These are phyloP conservation scores for Alectoris magna DNA, from an alignment of 2,797 vertebrate species.

Conservation along the genomic window DNA sequence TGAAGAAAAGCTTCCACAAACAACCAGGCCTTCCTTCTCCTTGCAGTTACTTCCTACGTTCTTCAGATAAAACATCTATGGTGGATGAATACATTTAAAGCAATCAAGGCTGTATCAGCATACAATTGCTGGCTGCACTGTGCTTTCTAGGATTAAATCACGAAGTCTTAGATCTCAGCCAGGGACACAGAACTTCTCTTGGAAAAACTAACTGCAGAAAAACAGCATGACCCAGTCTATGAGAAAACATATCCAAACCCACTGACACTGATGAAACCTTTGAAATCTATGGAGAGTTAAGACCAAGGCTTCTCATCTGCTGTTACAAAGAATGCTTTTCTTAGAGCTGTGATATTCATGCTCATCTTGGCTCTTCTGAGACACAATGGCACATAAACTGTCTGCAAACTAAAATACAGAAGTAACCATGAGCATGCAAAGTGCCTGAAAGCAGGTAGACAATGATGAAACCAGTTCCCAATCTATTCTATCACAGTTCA, in stretches of 20 bases:
- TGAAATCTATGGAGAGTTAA: background rate
- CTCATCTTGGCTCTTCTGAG: background rate
- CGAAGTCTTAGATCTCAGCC: background rate
- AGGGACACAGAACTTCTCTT: background rate
- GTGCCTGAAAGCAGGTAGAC: background rate
- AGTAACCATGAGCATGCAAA: background rate
- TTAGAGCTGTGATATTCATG: background rate
- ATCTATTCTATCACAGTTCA: background rate
- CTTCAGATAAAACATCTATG: background rate
- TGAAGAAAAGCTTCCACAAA: background rate
- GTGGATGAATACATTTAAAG: background rate
- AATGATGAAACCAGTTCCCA: background rate
- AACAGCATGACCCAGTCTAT: background rate
- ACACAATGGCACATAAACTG: background rate
- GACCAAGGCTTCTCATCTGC: background rate
- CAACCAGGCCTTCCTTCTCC: background rate
- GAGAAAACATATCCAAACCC: background rate
- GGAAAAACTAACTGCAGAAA: background rate
- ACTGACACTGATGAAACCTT: background rate
- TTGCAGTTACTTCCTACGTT: background rate
- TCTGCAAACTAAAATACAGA: background rate
- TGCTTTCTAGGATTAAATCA: background rate
- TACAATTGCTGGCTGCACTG: background rate
- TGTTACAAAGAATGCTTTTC: background rate
- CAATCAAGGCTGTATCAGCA: background rate